Evolutionary conservation across 1,140 invertebrate species (phyloP).

Genomic region (Magallana angulata): DNA sequence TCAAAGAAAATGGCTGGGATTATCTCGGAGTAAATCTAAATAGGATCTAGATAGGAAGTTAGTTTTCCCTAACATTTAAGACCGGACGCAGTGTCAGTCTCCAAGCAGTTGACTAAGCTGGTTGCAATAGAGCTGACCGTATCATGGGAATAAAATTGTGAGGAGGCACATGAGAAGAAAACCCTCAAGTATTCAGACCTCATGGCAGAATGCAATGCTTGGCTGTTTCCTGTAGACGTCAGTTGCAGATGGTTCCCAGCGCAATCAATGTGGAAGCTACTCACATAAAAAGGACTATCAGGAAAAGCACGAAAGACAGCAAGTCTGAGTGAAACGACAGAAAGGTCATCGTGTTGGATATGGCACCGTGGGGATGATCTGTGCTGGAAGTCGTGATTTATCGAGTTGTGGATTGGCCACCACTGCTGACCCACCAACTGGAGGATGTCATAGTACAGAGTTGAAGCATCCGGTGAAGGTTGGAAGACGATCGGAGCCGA

Average conservation of each 20-base stretch:
- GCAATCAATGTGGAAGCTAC: constrained; percentile 46
- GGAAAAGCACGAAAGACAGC: constrained; percentile 27
- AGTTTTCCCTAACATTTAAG: constrained; percentile 40
- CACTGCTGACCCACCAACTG: no score
- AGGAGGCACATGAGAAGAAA: constrained; percentile 38
- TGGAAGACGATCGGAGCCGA: no score
- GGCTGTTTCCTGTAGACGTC: no score
- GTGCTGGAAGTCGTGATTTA: constrained; percentile 32
- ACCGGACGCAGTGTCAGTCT: background rate
- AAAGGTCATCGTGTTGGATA: constrained; percentile 50
- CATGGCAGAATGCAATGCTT: no score
- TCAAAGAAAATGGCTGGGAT: no score
- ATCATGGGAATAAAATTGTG: constrained; percentile 29
- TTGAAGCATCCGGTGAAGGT: no score
- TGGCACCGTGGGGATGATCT: constrained; percentile 37
- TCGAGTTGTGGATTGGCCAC: background rate
- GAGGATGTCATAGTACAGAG: no score
- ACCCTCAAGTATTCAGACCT: constrained; percentile 15
- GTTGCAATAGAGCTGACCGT: constrained; percentile 39
- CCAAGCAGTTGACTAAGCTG: background rate
- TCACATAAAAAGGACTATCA: constrained; percentile 27
- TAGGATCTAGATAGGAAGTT: constrained; percentile 48
- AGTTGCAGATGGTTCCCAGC: constrained; percentile 50
- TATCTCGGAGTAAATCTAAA: background rate
- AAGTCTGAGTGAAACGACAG: background rate